Conservation (phyloP, 2,888 invertebrate genomes). For the Andrena minutula region DNA sequence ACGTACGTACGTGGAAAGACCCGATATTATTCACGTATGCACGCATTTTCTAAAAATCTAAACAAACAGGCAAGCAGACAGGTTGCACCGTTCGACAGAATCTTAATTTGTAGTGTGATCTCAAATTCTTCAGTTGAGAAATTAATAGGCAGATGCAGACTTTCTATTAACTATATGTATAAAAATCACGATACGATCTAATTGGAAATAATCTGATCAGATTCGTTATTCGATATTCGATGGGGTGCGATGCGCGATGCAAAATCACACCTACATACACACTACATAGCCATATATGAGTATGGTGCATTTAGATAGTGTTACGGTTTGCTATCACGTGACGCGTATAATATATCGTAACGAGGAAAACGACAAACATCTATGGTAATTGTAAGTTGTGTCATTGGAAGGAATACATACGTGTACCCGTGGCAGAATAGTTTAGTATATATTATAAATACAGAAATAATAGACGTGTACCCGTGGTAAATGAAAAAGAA, state of each 20-base stretch:
- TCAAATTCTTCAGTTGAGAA: not conserved
- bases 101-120: conserved; percentile 27
- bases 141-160: not conserved
- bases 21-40: conserved; percentile 28
- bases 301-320: conserved; percentile 30
- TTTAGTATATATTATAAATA: conserved; percentile 1
- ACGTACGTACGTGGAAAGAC: conserved; percentile 29
- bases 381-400: conserved; percentile 21
- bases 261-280: conserved; percentile 1
- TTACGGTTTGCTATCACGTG: conserved; percentile 31
- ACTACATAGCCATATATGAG: not conserved
- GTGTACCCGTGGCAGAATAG: not conserved
- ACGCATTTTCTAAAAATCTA: conserved; percentile 3
- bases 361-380: conserved; percentile 14
- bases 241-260: too few species aligned
- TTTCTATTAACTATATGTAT: not conserved
- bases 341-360: conserved; percentile 11
- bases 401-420: conserved; percentile 9
- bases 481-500: conserved; percentile 26
- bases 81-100: conserved; percentile 4
- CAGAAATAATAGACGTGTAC: not conserved
- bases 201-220: conserved; percentile 5
- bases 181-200: conserved; percentile 4
- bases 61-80: conserved; percentile 47
- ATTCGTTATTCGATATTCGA: not conserved